phyloP scores from a whole-genome alignment of 2,888 invertebrate species.

The Phoronis australis region DNA sequence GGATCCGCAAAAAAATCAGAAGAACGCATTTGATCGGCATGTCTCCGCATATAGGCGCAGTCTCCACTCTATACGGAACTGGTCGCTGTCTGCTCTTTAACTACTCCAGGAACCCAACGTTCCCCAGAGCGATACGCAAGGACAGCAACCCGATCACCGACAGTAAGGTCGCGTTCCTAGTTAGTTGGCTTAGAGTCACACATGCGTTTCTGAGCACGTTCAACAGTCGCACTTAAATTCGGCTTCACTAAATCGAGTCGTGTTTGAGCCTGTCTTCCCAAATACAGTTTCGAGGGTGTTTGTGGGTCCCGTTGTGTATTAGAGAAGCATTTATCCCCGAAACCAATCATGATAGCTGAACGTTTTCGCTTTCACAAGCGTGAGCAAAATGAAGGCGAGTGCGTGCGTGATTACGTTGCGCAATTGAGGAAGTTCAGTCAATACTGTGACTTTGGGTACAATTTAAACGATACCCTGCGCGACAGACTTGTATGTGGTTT shows the following conservation, averaged over 20 bases:
- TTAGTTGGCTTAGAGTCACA: neutral
- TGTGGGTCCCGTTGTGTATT: constrained; percentile 1
- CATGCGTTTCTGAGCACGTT: neutral
- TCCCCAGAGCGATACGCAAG: neutral
- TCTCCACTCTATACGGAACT: neutral
- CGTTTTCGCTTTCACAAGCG: constrained; percentile 12
- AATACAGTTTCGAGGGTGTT: neutral
- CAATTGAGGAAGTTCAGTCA: constrained; percentile 10
- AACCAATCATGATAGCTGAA: constrained; percentile 12
- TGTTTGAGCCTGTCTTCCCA: neutral
- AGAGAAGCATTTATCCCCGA: constrained; percentile 10
- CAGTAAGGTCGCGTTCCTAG: neutral
- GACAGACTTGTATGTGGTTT: constrained; percentile 14
- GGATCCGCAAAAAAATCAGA: too few species aligned
- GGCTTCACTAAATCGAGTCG: neutral
- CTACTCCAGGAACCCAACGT: neutral
- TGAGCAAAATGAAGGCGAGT: constrained; percentile 5
- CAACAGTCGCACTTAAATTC: neutral
- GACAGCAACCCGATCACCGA: neutral
- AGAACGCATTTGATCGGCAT: neutral
- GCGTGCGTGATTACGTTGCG: constrained; percentile 9
- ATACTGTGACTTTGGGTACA: constrained; percentile 14
- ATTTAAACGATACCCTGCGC: constrained; percentile 11
- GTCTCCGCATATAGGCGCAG: neutral
- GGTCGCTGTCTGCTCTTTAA: neutral